Evolutionary conservation across 1,140 invertebrate species (phyloP), one percentile per base, ranked within the genome.

Genomic region (Brachionus rubens): DNA sequence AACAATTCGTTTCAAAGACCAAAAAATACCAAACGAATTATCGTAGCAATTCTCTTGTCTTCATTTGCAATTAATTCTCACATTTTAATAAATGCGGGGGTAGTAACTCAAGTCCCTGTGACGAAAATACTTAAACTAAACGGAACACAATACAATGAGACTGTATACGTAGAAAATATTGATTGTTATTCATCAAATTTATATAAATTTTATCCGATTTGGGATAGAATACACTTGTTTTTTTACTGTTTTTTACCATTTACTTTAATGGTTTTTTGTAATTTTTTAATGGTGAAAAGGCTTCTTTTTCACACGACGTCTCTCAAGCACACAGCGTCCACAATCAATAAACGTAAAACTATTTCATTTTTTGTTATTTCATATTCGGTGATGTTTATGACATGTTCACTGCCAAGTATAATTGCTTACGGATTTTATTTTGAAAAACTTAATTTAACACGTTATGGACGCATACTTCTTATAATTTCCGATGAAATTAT

Each of bases 101-200:
- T 65, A 4, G 40, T 65, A 0, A 65, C 41, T 36, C 21, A 43
- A 10, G 14, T 43, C 0, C 19, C 28, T 30, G 41, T 26, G 9
- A 65, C 1, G 10, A 65, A 19, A 6, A 21, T 5, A 43, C 10
- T 9, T 2, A 12, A 21, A 43, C 2, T 43, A 2, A 43, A 65
- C 30, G 59, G 40, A 7, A 65, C 40, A 19, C 43, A 16, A 21
- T 6, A 43, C n/a, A 65, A 65, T 43, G 19, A 43, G 19, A 65
- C 59, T 43, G 7, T 65, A 24, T 12, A 43, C 9, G 36, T 65
- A 9, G 26, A 65, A 43, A 41, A 43, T 43, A 65, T 65, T 14
- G 40, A 65, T 43, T 65, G 59, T 43, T 65, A 65, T 65, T 19
- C 59, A 26, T 70, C 65, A 48, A 70, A 48, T 48, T 30, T 48